A percentile compares a stretch with the other conserved stretches of the same genome.
Evolutionary conservation across 2,797 vertebrate genomes (phyloP).

Genomic region (Poliocrania exsul): DNA sequence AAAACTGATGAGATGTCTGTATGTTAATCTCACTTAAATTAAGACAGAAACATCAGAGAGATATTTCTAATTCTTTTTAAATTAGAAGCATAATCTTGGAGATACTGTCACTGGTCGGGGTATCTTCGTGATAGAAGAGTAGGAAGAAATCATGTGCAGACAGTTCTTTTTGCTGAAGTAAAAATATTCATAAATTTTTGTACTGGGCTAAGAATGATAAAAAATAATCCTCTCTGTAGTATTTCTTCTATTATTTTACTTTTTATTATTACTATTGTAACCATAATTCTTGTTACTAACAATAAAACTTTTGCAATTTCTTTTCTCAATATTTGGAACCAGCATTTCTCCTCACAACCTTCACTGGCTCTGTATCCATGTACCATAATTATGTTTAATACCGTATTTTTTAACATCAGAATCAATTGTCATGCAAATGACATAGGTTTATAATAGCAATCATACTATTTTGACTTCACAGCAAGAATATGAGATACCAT

Average conservation of each 20-base stretch:
- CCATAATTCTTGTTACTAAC: neutral
- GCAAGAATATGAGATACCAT: neutral
- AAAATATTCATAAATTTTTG: constrained; percentile 38
- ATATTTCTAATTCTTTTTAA: constrained; percentile 77
- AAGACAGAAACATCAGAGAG: constrained; percentile 73
- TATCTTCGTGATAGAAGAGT: neutral
- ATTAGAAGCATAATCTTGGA: constrained; percentile 72
- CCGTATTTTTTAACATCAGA: constrained; percentile 39
- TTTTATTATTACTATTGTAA: neutral
- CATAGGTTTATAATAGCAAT: constrained; percentile 47
- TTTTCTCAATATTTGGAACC: constrained; percentile 20
- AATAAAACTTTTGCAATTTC: neutral
- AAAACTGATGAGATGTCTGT: constrained; percentile 45
- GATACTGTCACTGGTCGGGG: constrained; percentile 46
- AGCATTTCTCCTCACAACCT: constrained; percentile 13
- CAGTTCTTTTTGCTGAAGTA: constrained; percentile 11
- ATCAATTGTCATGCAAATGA: constrained; percentile 63
- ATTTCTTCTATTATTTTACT: constrained; percentile 32
- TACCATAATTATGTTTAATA: constrained; percentile 40
- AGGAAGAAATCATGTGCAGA: constrained; percentile 43
- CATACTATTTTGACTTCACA: constrained; percentile 38
- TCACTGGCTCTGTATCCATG: neutral
- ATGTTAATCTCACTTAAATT: constrained; percentile 79
- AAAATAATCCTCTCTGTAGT: neutral
- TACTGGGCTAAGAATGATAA: neutral